Evolutionary conservation across 30 jellyfish, hydroid and myxozoan genomes (phyloP).

Genomic region (Sanderia malayensis): DNA sequence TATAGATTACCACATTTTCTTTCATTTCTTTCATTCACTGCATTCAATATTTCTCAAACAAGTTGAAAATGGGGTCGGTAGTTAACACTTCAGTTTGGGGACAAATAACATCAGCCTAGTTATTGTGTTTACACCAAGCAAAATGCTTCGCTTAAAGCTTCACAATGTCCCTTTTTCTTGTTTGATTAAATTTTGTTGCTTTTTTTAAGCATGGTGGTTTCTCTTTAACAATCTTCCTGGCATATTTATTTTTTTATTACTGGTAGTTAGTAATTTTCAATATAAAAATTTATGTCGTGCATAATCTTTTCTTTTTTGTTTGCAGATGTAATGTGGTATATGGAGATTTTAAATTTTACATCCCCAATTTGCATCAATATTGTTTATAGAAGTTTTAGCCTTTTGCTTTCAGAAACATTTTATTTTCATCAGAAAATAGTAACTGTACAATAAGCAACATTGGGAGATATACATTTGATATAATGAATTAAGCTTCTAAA

Average conservation of each 20-base stretch:
- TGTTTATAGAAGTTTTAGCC: background rate
- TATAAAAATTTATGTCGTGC: background rate
- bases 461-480: background rate
- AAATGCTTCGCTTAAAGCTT: no score
- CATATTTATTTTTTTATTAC: background rate
- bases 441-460: no score
- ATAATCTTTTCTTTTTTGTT: background rate
- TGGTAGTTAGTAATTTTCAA: background rate
- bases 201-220: no score
- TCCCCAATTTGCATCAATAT: background rate
- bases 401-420: background rate
- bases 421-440: background rate
- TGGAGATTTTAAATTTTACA: background rate
- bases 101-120: no score
- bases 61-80: no score
- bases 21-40: background rate
- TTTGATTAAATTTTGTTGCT: no score
- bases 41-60: no score
- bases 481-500: background rate
- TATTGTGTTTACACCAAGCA: no score
- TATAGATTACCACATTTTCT: no score
- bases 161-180: no score
- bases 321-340: constrained; percentile 13
- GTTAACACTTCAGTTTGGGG: no score
- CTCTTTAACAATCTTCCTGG: background rate